Percentiles rank a stretch among this genome's conserved stretches.
Conservation (phyloP, 2,888 invertebrate species). For the Andrena bucephala region DNA sequence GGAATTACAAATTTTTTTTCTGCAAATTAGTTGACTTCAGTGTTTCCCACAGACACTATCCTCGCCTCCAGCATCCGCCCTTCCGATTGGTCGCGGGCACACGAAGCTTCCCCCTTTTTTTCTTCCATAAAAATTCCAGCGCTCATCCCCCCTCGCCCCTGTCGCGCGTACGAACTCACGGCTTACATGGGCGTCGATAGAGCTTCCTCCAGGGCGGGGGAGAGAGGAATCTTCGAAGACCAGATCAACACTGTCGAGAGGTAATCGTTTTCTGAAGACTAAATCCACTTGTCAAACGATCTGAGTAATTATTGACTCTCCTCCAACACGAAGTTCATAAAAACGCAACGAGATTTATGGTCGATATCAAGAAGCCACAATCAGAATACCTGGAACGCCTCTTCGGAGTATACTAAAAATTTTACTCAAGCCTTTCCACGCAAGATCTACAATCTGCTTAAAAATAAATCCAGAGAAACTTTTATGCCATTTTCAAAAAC, state of each 20-base stretch:
- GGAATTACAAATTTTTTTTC: constrained; percentile 11
- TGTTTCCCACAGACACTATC: constrained; percentile 6
- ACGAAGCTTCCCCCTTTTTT: constrained; percentile 56
- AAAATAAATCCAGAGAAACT: too few species aligned
- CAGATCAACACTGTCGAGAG: neutral
- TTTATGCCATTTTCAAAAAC: too few species aligned
- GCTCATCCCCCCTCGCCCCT: constrained; percentile 46
- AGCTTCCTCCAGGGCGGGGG: constrained; percentile 38
- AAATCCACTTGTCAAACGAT: too few species aligned
- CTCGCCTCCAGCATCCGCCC: constrained; percentile 19
- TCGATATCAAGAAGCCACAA: too few species aligned
- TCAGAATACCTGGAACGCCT: too few species aligned
- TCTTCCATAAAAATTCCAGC: constrained; percentile 76
- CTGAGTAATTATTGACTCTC: too few species aligned
- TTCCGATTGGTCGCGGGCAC: constrained; percentile 47
- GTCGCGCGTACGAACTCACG: constrained; percentile 46
- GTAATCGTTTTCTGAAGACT: too few species aligned
- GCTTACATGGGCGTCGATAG: constrained; percentile 60
- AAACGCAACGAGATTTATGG: too few species aligned
- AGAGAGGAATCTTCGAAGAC: constrained; percentile 18
- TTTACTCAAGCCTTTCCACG: too few species aligned
- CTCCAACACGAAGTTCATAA: too few species aligned
- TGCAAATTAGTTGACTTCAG: constrained; percentile 12
- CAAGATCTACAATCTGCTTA: too few species aligned
- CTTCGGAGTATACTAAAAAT: too few species aligned